Evolutionary conservation across 2,888 invertebrate genomes (phyloP), one percentile per base, ranked within the genome.

Genomic region (Apamea monoglypha): DNA sequence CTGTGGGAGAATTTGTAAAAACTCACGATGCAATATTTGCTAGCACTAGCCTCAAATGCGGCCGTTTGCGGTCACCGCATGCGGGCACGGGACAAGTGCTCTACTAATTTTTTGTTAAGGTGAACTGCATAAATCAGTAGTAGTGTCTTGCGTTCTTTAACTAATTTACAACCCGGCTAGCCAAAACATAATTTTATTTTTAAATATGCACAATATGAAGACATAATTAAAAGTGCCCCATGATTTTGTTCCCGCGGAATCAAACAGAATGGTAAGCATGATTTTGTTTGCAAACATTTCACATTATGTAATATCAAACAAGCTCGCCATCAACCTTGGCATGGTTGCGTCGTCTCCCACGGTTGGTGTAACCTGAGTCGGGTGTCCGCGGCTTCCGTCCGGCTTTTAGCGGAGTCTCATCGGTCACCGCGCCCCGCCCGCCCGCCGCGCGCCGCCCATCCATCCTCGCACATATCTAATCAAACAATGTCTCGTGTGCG

Each of bases 321-420:
- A 67, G 68, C 59, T 32, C 29, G 16, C 71, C 75, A 89, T 36
- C 93, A 95, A 84, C 96, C 96, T 96, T 96, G 92, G 78, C 82
- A 90, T 93, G 93, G 95, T 95, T 95, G 95, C 92, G 92, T 91
- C 91, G 93, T 93, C 93, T 96, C 96, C 96, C 96, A 96, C 96
- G 96, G 94, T 94, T 92, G 92, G 92, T 93, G 96, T 96, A 96
- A 97, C 95, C 93, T 92, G 96, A 96, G 95, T 93, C 93, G 94
- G 93, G 94, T 94, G 96, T 94, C 96, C 95, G 95, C 93, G 93
- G 95, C 96, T 96, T 96, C 96, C 96, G 96, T 96, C 96, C 96
- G 96, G 96, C 96, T 97, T 97, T 97, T 96, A 96, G 96, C 96
- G 95, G 91, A 95, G 93, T 93, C 95, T 93, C 95, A 95, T 95